phyloP scores from a whole-genome alignment of 1,140 invertebrate genomes.

The Brachionus calyciflorus region DNA sequence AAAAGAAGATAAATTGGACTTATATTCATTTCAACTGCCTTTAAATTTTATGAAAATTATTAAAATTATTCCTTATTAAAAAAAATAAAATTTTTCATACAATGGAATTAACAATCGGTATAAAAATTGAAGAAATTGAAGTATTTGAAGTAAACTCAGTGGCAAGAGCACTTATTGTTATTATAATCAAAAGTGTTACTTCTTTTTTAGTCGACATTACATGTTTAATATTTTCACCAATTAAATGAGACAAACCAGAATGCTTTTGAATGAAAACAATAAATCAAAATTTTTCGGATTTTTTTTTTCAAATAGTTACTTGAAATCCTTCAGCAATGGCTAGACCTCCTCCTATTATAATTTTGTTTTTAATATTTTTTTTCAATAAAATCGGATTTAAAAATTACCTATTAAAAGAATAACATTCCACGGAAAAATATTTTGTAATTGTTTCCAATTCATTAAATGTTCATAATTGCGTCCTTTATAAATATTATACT shows the following conservation, averaged over 20 bases:
- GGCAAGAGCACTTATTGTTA: conserved; percentile 2
- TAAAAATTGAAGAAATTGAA: conserved; percentile 45
- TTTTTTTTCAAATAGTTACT: neutral
- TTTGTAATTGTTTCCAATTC: conserved; percentile 38
- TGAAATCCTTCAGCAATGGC: conserved; percentile 45
- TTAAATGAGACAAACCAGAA: conserved; percentile 22
- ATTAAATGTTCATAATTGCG: conserved; percentile 34
- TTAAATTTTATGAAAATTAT: too few species aligned
- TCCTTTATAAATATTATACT: conserved; percentile 39
- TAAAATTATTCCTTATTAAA: too few species aligned
- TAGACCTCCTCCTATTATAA: conserved; percentile 26
- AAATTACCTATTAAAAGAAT: conserved; percentile 41
- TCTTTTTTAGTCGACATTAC: conserved; percentile 38
- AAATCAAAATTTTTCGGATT: neutral
- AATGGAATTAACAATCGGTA: conserved; percentile 42
- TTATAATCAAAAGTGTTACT: conserved; percentile 13
- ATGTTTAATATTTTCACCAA: conserved; percentile 35
- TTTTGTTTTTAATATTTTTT: too few species aligned
- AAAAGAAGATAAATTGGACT: conserved; percentile 26
- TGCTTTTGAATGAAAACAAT: neutral
- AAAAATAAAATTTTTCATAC: neutral
- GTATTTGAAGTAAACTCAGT: conserved; percentile 47
- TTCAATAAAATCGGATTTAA: too few species aligned
- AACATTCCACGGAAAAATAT: conserved; percentile 42
- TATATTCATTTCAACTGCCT: conserved; percentile 37